These are phyloP conservation scores for Cosmia trapezina DNA, from an alignment of 2,888 invertebrate species.

Conservation along the genomic window DNA sequence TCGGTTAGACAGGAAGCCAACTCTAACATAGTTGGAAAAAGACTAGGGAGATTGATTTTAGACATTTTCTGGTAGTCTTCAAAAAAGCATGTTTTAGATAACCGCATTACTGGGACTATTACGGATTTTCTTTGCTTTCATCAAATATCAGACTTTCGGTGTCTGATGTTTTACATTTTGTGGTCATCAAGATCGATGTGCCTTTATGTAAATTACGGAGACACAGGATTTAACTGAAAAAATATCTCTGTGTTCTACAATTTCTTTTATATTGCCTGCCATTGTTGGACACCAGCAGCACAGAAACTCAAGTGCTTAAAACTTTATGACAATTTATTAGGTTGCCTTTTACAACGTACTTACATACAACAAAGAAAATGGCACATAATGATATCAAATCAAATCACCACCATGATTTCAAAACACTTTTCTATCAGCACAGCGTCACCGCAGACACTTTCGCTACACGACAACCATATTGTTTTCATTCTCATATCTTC, in stretches of 20 bases:
- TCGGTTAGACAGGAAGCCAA: too few species aligned
- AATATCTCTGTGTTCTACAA: not conserved
- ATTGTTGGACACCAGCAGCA: not conserved
- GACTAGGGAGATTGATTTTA: too few species aligned
- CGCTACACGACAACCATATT: constrained; percentile 36
- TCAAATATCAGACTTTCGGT: not conserved
- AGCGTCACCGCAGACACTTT: constrained; percentile 51
- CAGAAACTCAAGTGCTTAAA: not conserved
- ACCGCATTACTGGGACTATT: too few species aligned
- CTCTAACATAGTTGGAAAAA: too few species aligned
- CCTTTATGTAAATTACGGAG: not conserved
- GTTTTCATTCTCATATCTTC: constrained; percentile 32
- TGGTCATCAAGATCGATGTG: not conserved
- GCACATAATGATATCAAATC: constrained; percentile 27
- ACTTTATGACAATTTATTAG: not conserved
- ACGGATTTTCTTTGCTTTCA: too few species aligned
- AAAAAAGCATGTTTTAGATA: too few species aligned
- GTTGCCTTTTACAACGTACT: constrained; percentile 1
- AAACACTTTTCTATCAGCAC: constrained; percentile 49
- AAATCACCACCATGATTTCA: constrained; percentile 39
- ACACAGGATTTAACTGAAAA: too few species aligned
- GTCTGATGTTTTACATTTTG: not conserved
- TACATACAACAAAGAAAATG: constrained; percentile 43
- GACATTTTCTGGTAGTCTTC: too few species aligned
- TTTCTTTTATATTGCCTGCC: too few species aligned